These are phyloP conservation scores for Alaudala cheleensis DNA, from an alignment of 2,113 vertebrate genomes.

Conservation along the genomic window DNA sequence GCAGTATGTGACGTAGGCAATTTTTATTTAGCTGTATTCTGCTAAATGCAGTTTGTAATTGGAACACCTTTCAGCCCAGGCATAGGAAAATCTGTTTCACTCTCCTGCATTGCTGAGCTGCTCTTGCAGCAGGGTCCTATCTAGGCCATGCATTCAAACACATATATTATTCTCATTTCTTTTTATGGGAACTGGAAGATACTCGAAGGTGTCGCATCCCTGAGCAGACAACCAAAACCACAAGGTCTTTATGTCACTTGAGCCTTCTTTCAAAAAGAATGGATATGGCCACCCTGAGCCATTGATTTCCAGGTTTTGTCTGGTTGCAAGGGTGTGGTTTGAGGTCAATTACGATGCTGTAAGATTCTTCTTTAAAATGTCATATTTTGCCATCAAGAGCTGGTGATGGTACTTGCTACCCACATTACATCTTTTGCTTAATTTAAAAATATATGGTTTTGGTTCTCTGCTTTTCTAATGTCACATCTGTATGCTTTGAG, in stretches of 20 bases:
- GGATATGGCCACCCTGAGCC: not conserved
- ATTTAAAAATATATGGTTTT: not conserved
- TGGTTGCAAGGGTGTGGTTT: not conserved
- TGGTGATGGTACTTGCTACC: not conserved
- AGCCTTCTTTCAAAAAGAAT: not conserved
- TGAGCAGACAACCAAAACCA: not conserved
- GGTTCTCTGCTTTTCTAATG: not conserved
- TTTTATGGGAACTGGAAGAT: not conserved
- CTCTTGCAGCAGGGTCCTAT: not conserved
- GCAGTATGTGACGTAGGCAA: slow-evolving; percentile 34
- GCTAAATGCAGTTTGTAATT: slow-evolving; percentile 41
- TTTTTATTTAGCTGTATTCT: slow-evolving; percentile 63
- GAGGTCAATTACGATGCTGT: not conserved
- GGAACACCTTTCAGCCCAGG: not conserved
- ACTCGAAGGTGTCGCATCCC: not conserved
- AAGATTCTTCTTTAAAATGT: not conserved
- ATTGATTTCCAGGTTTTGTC: not conserved
- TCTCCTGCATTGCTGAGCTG: not conserved
- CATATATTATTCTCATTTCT: not conserved
- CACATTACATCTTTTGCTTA: not conserved
- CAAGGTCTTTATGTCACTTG: not conserved
- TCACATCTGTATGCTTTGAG: not conserved
- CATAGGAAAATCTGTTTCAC: not conserved
- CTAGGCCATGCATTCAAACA: not conserved
- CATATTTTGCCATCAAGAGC: not conserved